phyloP scores from a whole-genome alignment of 30 jellyfish, hydroid and myxozoan species.

The Pseudorhiza aurosa region DNA sequence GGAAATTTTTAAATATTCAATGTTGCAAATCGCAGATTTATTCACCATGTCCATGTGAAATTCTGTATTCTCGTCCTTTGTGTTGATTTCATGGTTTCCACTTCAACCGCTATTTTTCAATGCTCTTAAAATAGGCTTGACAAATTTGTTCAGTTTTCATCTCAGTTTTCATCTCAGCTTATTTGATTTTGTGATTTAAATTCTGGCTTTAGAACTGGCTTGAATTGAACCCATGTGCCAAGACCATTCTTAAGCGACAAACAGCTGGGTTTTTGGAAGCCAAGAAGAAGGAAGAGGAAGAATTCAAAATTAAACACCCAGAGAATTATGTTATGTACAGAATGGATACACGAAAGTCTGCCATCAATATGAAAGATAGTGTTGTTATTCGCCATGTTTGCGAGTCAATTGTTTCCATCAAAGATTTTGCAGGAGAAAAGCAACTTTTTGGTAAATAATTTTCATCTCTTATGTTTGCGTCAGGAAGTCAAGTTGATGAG shows the following conservation, averaged over 20 bases:
- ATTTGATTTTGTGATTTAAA: neutral
- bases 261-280: constrained; percentile 76
- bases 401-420: constrained; percentile 79
- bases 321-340: constrained; percentile 74
- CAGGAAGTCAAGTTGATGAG: too few relatives aligned
- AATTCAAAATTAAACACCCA: constrained; percentile 77
- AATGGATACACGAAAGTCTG: constrained; percentile 88
- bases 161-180: too few relatives aligned
- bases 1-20: too few relatives aligned
- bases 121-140: too few relatives aligned
- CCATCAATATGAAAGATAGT: constrained; percentile 54
- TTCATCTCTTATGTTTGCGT: too few relatives aligned
- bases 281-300: constrained; percentile 69
- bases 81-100: too few relatives aligned
- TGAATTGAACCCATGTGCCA: constrained; percentile 76
- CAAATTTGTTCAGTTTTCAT: too few relatives aligned
- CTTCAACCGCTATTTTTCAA: too few relatives aligned
- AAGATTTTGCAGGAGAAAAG: constrained; percentile 81
- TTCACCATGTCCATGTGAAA: too few relatives aligned
- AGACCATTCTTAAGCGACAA: constrained; percentile 66
- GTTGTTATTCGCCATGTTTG: constrained; percentile 76
- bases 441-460: constrained; percentile 92
- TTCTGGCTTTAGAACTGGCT: constrained; percentile 74
- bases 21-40: too few relatives aligned
- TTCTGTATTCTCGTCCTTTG: too few relatives aligned